phyloP scores from a whole-genome alignment of 2,113 vertebrate genomes.

The Xenopus borealis region DNA sequence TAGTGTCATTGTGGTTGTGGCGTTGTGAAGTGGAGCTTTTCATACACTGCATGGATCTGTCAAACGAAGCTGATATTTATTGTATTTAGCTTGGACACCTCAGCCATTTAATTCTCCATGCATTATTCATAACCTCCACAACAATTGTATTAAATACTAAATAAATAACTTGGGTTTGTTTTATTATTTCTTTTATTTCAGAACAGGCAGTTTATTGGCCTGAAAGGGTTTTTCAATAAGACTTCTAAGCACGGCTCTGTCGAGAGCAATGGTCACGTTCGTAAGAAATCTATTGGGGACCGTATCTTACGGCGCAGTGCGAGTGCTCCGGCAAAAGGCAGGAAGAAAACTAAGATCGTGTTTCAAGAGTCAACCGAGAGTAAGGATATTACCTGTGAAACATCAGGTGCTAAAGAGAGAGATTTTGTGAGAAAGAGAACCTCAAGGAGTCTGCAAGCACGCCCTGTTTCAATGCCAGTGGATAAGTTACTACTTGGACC shows the following conservation, averaged over 20 bases:
- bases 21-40: constrained; percentile 46
- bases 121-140: constrained; percentile 40
- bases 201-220: constrained; percentile 87
- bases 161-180: background rate
- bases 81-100: constrained; percentile 24
- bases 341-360: constrained; percentile 90
- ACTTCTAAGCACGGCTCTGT: constrained; percentile 72
- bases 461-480: constrained; percentile 87
- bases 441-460: constrained; percentile 65
- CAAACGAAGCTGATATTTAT: constrained; percentile 44
- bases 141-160: background rate
- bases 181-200: constrained; percentile 54
- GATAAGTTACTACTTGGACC: constrained; percentile 78
- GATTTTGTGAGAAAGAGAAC: constrained; percentile 61
- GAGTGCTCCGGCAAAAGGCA: constrained; percentile 90
- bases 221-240: constrained; percentile 87
- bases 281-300: constrained; percentile 86
- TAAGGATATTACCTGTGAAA: constrained; percentile 66
- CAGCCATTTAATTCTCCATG: constrained; percentile 51
- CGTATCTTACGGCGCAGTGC: constrained; percentile 88
- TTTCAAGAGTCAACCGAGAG: constrained; percentile 76
- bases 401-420: constrained; percentile 48
- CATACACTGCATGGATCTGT: constrained; percentile 61
- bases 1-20: constrained; percentile 51
- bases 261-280: constrained; percentile 65